phyloP scores from a whole-genome alignment of 2,888 invertebrate species.

The Spodoptera littoralis region DNA sequence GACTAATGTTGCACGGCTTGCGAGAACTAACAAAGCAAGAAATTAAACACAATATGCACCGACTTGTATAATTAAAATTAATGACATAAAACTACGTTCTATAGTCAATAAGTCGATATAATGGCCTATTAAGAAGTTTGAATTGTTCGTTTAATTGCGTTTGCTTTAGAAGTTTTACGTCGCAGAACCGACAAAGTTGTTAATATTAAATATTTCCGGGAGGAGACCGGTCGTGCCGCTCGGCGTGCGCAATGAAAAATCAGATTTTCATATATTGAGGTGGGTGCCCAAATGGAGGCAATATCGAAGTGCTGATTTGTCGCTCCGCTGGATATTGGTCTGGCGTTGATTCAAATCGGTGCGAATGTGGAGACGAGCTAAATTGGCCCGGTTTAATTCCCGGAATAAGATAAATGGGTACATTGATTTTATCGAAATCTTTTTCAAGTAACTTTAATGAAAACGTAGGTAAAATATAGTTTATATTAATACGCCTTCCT shows the following conservation, averaged over 20 bases:
- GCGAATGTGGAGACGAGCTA: slow-evolving; percentile 72
- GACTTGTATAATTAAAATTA: slow-evolving; percentile 36
- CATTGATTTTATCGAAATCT: slow-evolving; percentile 14
- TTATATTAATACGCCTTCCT: no score
- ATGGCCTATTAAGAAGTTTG: slow-evolving; percentile 72
- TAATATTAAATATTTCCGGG: slow-evolving; percentile 64
- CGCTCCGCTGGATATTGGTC: slow-evolving; percentile 85
- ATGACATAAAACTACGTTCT: slow-evolving; percentile 58
- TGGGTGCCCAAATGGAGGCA: slow-evolving; percentile 86
- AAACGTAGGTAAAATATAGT: background rate
- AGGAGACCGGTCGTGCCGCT: slow-evolving; percentile 45
- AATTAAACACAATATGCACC: slow-evolving; percentile 31
- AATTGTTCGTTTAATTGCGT: slow-evolving; percentile 71
- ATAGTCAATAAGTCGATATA: slow-evolving; percentile 67
- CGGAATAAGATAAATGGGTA: slow-evolving; percentile 64
- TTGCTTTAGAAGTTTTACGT: slow-evolving; percentile 60
- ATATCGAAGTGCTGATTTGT: slow-evolving; percentile 88
- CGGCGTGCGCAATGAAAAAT: slow-evolving; percentile 77
- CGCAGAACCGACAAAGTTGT: slow-evolving; percentile 56
- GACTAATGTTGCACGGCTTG: slow-evolving; percentile 31
- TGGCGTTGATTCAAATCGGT: slow-evolving; percentile 85
- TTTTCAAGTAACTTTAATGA: background rate
- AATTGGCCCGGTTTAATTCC: slow-evolving; percentile 73
- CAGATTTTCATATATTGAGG: slow-evolving; percentile 83
- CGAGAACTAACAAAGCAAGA: slow-evolving; percentile 24